Conservation (phyloP, 2,797 vertebrate genomes). For the Neoniphon sammara region DNA sequence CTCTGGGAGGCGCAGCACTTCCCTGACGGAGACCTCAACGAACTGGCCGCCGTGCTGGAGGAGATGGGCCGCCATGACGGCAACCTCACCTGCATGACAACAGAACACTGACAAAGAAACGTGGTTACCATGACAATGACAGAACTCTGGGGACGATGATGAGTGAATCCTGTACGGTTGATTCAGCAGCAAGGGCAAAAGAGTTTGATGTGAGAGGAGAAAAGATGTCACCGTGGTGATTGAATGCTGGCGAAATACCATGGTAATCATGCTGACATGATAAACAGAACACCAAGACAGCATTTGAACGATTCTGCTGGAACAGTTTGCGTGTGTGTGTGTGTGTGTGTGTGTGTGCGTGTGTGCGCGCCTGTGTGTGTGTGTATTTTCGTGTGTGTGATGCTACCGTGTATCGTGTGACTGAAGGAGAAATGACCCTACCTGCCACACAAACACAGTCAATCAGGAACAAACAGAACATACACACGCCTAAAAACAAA, state of each 20-base stretch:
- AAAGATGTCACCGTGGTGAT: slow-evolving; percentile 54
- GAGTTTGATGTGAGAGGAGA: slow-evolving; percentile 41
- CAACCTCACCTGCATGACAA: slow-evolving; percentile 87
- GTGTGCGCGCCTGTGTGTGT: background rate
- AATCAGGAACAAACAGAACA: slow-evolving; percentile 64
- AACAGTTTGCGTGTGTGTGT: slow-evolving; percentile 32
- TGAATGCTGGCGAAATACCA: slow-evolving; percentile 45
- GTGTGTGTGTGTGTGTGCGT: slow-evolving; percentile 12
- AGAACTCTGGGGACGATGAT: slow-evolving; percentile 58
- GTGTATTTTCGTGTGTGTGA: background rate
- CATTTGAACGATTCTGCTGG: slow-evolving; percentile 2
- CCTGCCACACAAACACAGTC: slow-evolving; percentile 42
- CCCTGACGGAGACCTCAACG: slow-evolving; percentile 94
- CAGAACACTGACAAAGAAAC: slow-evolving; percentile 87
- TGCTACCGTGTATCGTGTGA: slow-evolving; percentile 50
- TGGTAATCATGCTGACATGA: slow-evolving; percentile 42
- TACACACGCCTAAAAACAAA: slow-evolving; percentile 55
- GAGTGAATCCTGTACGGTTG: slow-evolving; percentile 41
- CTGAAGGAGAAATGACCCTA: slow-evolving; percentile 35
- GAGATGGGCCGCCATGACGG: slow-evolving; percentile 96
- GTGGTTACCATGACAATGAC: slow-evolving; percentile 39
- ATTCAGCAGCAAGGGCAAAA: slow-evolving; percentile 43
- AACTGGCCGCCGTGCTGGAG: slow-evolving; percentile 94
- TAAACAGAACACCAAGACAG: slow-evolving; percentile 16
- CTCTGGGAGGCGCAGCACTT: slow-evolving; percentile 99